Percentiles rank a stretch among this genome's conserved stretches.
phyloP scores from a whole-genome alignment of 2,797 vertebrate species.

The Labroides dimidiatus region DNA sequence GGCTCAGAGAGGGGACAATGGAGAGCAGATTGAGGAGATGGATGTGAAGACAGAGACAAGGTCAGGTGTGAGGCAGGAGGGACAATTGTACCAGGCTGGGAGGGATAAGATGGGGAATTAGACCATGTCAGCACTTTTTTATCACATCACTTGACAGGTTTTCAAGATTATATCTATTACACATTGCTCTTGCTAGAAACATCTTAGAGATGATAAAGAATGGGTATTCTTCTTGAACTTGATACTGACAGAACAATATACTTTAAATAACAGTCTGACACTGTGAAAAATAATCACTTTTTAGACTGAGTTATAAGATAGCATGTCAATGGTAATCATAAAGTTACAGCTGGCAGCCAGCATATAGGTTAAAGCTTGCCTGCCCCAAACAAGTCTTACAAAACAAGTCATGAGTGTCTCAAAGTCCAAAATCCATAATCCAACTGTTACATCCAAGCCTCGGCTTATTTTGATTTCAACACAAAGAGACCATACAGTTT shows the following conservation, averaged over 20 bases:
- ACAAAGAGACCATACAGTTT: no score
- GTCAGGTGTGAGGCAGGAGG: constrained; percentile 68
- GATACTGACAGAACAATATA: neutral
- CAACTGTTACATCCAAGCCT: no score
- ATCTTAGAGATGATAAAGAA: constrained; percentile 10
- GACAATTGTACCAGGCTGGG: constrained; percentile 65
- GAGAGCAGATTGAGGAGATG: constrained; percentile 69
- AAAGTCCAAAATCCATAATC: no score
- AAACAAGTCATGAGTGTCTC: no score
- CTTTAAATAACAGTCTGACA: neutral
- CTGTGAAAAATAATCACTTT: neutral
- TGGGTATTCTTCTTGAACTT: neutral
- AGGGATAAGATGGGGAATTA: constrained; percentile 49
- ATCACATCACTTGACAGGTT: constrained; percentile 44
- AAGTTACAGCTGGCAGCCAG: neutral
- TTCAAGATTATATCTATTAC: constrained; percentile 41
- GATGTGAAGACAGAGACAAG: constrained; percentile 71
- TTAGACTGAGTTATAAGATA: neutral
- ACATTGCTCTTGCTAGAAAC: constrained; percentile 16
- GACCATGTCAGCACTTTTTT: constrained; percentile 54
- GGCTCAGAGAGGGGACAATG: constrained; percentile 50
- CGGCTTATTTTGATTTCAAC: no score
- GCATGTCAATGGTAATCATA: neutral
- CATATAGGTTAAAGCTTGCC: neutral
- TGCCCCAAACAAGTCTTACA: neutral